Evolutionary conservation across 2,797 vertebrate species (phyloP).

Genomic region (Epinephelus coioides): DNA sequence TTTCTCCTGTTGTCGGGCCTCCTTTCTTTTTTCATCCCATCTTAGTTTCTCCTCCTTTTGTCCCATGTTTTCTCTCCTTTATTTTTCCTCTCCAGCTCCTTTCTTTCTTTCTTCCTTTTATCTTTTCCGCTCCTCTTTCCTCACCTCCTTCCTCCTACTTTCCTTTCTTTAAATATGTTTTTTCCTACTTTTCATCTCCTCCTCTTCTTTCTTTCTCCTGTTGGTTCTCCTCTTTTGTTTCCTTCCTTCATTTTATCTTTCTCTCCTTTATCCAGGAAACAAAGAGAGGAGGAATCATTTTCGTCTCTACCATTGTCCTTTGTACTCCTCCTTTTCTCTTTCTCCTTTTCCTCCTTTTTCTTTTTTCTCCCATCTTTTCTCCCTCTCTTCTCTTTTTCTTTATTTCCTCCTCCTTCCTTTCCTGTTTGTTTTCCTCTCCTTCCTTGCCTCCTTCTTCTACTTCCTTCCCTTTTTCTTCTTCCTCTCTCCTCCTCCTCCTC

Average conservation of each 20-base stretch:
- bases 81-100: not conserved
- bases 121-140: not conserved
- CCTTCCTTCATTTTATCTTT: not conserved
- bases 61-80: not conserved
- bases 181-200: not conserved
- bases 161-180: not conserved
- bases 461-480: too few relatives aligned
- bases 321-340: not conserved
- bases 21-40: not conserved
- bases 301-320: not conserved
- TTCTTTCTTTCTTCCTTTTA: not conserved
- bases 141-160: not conserved
- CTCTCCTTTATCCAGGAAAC: not conserved
- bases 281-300: too few relatives aligned
- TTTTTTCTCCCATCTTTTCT: not conserved
- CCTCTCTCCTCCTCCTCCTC: not conserved
- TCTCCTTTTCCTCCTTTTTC: not conserved
- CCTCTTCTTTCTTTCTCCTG: not conserved
- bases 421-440: not conserved
- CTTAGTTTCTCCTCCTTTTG: not conserved
- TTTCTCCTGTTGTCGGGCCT: not conserved
- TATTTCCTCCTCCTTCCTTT: not conserved
- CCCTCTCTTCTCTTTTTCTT: not conserved
- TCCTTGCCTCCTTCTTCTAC: not conserved
- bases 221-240: not conserved